Percentiles rank a stretch among this genome's conserved stretches.
Evolutionary conservation across 2,113 vertebrate genomes (phyloP).

Genomic region (Xenus cinereus): DNA sequence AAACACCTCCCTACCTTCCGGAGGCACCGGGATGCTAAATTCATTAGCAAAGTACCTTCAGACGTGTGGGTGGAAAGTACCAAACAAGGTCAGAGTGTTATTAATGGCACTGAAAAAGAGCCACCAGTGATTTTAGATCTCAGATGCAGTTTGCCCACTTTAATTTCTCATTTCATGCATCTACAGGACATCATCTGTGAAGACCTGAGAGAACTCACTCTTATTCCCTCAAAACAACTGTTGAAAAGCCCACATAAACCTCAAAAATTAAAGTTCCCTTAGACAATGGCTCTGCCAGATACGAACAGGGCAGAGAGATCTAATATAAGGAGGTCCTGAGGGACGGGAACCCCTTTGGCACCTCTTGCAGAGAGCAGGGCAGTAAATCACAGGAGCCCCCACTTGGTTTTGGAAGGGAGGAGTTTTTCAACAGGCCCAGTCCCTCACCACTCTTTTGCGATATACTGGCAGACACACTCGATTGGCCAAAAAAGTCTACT

Average conservation of each 20-base stretch:
- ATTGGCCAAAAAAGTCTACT: not conserved
- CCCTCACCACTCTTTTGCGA: not conserved
- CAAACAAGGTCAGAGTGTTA: not conserved
- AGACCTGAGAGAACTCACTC: not conserved
- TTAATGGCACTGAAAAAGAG: not conserved
- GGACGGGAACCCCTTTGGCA: not conserved
- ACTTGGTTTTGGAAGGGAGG: not conserved
- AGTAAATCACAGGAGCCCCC: not conserved
- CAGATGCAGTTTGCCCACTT: not conserved
- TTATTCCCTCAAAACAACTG: not conserved
- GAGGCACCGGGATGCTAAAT: not conserved
- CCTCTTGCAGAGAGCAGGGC: not conserved
- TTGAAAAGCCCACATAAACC: not conserved
- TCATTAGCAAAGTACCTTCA: not conserved
- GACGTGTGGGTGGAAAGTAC: conserved; percentile 38
- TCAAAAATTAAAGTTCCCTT: not conserved
- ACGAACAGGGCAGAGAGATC: not conserved
- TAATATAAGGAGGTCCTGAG: not conserved
- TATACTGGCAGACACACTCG: not conserved
- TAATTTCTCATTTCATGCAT: not conserved
- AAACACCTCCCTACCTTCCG: not conserved
- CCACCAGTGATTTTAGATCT: not conserved
- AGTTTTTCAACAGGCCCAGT: not conserved
- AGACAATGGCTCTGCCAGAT: not conserved
- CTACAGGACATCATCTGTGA: not conserved